Conservation (phyloP, 2,113 vertebrate genomes). For the Stictonetta naevosa region DNA sequence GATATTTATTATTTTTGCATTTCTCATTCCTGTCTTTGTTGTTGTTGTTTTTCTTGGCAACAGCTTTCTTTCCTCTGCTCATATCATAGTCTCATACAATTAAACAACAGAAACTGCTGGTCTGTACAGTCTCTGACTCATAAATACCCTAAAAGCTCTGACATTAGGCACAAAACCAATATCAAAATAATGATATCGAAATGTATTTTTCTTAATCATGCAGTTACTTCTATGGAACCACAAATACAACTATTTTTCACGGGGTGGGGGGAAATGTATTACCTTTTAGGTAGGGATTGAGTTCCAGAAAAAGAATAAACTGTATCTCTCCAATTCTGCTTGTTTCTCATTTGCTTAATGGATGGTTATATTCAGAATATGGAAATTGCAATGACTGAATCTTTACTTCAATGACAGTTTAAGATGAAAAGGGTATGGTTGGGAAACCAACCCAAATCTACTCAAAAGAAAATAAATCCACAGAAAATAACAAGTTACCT, state of each 20-base stretch:
- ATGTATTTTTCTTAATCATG: not conserved
- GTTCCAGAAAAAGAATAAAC: not conserved
- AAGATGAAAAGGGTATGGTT: not conserved
- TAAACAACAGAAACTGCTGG: constrained; percentile 16
- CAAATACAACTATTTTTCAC: not conserved
- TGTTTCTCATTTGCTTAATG: constrained; percentile 8
- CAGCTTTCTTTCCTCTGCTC: constrained; percentile 8
- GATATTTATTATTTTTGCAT: not conserved
- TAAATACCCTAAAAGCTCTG: constrained; percentile 10
- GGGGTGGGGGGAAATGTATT: not conserved
- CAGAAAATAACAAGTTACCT: not conserved
- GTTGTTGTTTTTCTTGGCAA: constrained; percentile 17
- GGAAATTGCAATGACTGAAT: not conserved
- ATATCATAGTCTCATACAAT: not conserved
- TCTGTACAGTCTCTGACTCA: not conserved
- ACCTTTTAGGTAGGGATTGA: not conserved
- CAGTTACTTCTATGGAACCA: not conserved
- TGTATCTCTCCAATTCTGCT: not conserved
- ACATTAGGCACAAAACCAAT: not conserved
- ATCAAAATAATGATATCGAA: not conserved
- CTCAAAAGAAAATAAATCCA: not conserved
- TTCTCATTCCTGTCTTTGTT: not conserved
- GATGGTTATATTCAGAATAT: constrained; percentile 15
- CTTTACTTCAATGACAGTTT: constrained; percentile 1
- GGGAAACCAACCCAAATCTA: not conserved